Evolutionary conservation across 2,888 invertebrate genomes (phyloP).

Genomic region (Nasonia oneida): DNA sequence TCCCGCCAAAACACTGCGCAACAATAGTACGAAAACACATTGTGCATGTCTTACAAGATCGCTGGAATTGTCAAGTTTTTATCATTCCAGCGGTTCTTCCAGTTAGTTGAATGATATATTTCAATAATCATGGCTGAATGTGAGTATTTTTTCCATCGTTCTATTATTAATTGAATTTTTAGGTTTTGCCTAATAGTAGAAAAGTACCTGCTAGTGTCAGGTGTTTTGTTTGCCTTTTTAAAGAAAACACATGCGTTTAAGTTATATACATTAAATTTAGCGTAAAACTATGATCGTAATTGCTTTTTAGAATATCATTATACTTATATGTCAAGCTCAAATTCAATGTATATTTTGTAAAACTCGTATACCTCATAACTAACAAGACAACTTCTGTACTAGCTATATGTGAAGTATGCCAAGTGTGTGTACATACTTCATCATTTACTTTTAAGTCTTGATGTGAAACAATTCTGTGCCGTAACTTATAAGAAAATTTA

Average conservation of each 20-base stretch:
- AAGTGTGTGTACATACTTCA: too few species aligned
- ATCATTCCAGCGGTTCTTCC: background rate
- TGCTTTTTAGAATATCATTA: too few species aligned
- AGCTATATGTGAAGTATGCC: too few species aligned
- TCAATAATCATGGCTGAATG: conserved; percentile 34
- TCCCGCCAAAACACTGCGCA: conserved; percentile 45
- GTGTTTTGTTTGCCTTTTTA: background rate
- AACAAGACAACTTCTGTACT: too few species aligned
- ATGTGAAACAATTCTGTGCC: background rate
- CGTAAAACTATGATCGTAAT: too few species aligned
- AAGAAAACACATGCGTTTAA: too few species aligned
- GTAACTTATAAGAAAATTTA: background rate
- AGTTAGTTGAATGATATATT: background rate
- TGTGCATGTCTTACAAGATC: background rate
- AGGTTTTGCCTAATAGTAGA: background rate
- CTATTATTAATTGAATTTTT: background rate
- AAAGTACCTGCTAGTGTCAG: background rate
- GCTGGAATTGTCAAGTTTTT: background rate
- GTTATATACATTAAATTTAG: too few species aligned
- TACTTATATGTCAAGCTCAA: too few species aligned
- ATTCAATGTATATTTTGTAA: too few species aligned
- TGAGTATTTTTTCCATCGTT: background rate
- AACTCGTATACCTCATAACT: too few species aligned
- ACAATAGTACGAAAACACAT: background rate
- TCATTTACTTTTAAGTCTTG: background rate